Percentiles rank a stretch among this genome's conserved stretches.
These are phyloP conservation scores for Luehdorfia chinensis DNA, from an alignment of 1,140 invertebrate species.

Conservation along the genomic window DNA sequence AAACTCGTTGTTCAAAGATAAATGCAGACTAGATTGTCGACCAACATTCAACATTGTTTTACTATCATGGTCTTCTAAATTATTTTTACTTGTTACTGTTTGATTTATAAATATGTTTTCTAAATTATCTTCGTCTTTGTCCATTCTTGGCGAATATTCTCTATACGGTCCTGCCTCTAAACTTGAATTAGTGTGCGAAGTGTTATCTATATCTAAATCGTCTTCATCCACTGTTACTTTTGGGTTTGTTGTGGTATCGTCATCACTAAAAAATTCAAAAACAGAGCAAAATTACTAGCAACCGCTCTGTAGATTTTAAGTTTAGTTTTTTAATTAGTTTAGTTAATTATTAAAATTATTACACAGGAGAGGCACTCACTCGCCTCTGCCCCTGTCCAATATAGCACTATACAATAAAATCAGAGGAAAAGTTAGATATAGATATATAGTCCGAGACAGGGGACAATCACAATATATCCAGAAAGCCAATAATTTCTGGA, in stretches of 20 bases:
- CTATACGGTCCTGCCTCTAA: slow-evolving; percentile 2
- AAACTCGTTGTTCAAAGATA: slow-evolving; percentile 43
- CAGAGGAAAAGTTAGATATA: too few species aligned
- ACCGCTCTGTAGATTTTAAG: too few species aligned
- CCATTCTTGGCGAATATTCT: slow-evolving; percentile 16
- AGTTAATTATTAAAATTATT: too few species aligned
- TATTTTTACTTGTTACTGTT: slow-evolving; percentile 21
- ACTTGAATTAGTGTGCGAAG: slow-evolving; percentile 19
- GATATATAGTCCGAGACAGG: too few species aligned
- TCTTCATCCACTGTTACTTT: slow-evolving; percentile 92
- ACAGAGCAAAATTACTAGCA: too few species aligned
- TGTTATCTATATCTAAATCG: slow-evolving; percentile 85
- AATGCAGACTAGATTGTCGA: slow-evolving; percentile 21
- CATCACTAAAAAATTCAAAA: slow-evolving; percentile 85
- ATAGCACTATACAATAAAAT: too few species aligned
- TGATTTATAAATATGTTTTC: slow-evolving; percentile 24
- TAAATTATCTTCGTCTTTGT: slow-evolving; percentile 24
- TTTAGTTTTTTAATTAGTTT: too few species aligned
- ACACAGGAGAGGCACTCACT: too few species aligned
- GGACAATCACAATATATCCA: too few species aligned
- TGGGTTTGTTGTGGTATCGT: slow-evolving; percentile 87
- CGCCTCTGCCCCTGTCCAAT: too few species aligned
- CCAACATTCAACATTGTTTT: slow-evolving; percentile 19
- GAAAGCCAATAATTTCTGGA: too few species aligned
- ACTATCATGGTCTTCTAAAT: slow-evolving; percentile 22